phyloP scores from a whole-genome alignment of 2,113 vertebrate species.

The Quiscalus mexicanus region DNA sequence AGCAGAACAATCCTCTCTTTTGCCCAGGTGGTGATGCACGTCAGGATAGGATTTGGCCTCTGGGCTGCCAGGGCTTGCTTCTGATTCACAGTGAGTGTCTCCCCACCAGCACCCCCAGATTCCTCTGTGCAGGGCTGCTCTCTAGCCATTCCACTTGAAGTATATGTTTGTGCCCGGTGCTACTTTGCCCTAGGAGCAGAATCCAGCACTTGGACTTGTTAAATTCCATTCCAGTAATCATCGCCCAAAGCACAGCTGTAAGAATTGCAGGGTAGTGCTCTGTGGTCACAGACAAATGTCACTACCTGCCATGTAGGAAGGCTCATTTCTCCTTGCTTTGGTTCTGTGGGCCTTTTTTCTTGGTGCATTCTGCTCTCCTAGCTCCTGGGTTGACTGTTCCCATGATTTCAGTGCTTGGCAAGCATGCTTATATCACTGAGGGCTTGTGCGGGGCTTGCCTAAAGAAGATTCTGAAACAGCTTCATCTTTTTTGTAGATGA shows the following conservation, averaged over 20 bases:
- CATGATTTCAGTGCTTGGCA: background rate
- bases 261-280: background rate
- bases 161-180: background rate
- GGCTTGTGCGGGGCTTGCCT: background rate
- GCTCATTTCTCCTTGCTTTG: background rate
- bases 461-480: background rate
- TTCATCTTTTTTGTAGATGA: background rate
- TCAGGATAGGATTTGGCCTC: background rate
- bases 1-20: background rate
- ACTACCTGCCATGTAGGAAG: background rate
- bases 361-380: background rate
- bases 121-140: background rate
- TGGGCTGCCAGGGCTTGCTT: background rate
- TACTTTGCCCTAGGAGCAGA: background rate
- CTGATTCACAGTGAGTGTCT: background rate
- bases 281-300: background rate
- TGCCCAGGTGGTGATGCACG: background rate
- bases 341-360: background rate
- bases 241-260: background rate
- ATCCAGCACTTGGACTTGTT: background rate
- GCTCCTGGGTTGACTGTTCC: background rate
- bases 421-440: background rate
- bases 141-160: accelerated
- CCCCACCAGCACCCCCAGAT: background rate
- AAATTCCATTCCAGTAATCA: background rate